These are phyloP conservation scores for Phyllotreta cruciferae DNA, from an alignment of 2,888 invertebrate species.

Conservation along the genomic window DNA sequence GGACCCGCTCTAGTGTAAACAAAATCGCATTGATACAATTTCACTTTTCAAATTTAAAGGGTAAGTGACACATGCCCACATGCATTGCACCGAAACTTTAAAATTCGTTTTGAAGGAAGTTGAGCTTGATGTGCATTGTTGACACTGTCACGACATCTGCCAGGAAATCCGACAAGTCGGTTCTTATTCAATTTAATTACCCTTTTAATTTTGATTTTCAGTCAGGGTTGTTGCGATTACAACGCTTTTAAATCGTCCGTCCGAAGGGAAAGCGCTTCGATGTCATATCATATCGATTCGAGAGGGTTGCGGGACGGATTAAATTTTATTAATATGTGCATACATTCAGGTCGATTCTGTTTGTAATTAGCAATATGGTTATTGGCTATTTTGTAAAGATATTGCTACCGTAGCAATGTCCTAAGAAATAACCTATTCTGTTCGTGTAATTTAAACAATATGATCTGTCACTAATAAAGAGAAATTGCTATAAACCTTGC, in stretches of 20 bases:
- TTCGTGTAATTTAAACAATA: too few relatives aligned
- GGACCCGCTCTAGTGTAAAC: slow-evolving; percentile 58
- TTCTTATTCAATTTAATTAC: slow-evolving; percentile 59
- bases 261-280: not conserved
- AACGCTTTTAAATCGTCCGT: slow-evolving; percentile 12
- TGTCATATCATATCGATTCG: slow-evolving; percentile 14
- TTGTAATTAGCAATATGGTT: too few relatives aligned
- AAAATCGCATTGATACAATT: slow-evolving; percentile 60
- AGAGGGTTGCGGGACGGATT: slow-evolving; percentile 1
- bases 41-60: slow-evolving; percentile 58
- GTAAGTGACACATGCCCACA: slow-evolving; percentile 49
- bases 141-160: slow-evolving; percentile 59
- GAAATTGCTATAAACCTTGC: too few relatives aligned
- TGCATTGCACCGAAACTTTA: slow-evolving; percentile 49
- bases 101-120: slow-evolving; percentile 58
- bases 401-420: too few relatives aligned
- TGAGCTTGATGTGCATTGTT: slow-evolving; percentile 57
- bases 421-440: too few relatives aligned
- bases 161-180: slow-evolving; percentile 59
- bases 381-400: too few relatives aligned
- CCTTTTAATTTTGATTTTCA: slow-evolving; percentile 51
- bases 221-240: slow-evolving; percentile 28
- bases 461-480: too few relatives aligned
- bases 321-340: slow-evolving; percentile 5
- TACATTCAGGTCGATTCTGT: too few relatives aligned